Percentiles rank a stretch among this genome's conserved stretches.
phyloP scores from a whole-genome alignment of 2,113 vertebrate species.

The Anoura caudifer region DNA sequence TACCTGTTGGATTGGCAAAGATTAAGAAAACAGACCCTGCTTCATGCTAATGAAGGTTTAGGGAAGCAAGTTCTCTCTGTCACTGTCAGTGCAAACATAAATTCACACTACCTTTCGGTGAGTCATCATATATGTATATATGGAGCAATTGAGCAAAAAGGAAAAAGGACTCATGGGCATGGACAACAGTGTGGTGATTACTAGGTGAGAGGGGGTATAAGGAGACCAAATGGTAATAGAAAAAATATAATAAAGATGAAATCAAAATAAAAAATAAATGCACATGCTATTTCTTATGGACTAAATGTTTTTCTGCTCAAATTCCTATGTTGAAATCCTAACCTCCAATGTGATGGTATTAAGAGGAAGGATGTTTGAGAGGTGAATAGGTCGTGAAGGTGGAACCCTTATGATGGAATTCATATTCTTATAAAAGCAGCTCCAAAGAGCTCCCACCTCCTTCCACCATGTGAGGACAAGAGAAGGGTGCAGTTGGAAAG shows the following conservation, averaged over 20 bases:
- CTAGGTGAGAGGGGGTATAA: too few relatives aligned
- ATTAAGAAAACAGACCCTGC: background rate
- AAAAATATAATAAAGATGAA: too few relatives aligned
- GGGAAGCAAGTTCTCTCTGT: background rate
- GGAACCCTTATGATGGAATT: background rate
- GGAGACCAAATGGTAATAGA: too few relatives aligned
- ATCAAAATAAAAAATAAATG: background rate
- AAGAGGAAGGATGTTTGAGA: background rate
- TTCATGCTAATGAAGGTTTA: background rate
- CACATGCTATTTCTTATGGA: background rate
- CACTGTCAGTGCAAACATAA: background rate
- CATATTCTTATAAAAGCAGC: background rate
- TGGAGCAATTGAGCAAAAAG: background rate
- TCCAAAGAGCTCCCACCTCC: background rate
- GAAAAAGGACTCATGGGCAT: too few relatives aligned
- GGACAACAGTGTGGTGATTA: too few relatives aligned
- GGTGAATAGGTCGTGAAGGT: too few relatives aligned
- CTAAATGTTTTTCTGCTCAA: background rate
- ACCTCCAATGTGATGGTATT: background rate
- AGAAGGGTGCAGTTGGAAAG: background rate
- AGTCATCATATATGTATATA: background rate
- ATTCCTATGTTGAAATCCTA: background rate
- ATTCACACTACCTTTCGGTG: background rate
- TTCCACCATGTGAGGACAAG: too few relatives aligned
- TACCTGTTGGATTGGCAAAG: background rate